Conservation (phyloP, 2,888 invertebrate genomes). For the Tachina grossa region DNA sequence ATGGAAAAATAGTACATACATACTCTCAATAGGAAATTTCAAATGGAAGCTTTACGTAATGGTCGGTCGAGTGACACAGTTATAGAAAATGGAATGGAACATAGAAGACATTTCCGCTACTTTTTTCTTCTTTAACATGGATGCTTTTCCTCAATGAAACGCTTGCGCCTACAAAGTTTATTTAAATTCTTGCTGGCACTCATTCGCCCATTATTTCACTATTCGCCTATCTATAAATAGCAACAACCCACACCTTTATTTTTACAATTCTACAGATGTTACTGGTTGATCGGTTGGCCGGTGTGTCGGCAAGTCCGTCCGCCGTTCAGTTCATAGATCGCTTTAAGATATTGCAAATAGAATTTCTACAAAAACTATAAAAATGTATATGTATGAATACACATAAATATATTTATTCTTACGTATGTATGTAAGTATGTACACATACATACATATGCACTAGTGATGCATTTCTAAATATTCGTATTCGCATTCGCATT, state of each 20-base stretch:
- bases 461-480: too few species aligned
- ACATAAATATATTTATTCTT: background rate
- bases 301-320: background rate
- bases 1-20: background rate
- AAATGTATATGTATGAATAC: too few species aligned
- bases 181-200: conserved; percentile 9
- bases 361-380: background rate
- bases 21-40: background rate
- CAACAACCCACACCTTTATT: conserved; percentile 64
- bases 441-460: too few species aligned
- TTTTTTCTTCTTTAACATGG: conserved; percentile 13
- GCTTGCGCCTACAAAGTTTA: conserved; percentile 51
- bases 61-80: conserved; percentile 49
- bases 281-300: background rate
- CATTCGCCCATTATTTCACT: conserved; percentile 22
- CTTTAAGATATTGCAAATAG: conserved; percentile 10
- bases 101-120: conserved; percentile 25
- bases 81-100: conserved; percentile 5
- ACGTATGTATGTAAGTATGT: too few species aligned
- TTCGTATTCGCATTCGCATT: too few species aligned
- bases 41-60: conserved; percentile 44
- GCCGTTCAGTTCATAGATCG: background rate
- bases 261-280: conserved; percentile 33
- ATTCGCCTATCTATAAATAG: conserved; percentile 60
- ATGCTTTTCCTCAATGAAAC: conserved; percentile 20